Conservation (phyloP, 1,140 invertebrate species). For the Stenopsyche tienmushanensis region DNA sequence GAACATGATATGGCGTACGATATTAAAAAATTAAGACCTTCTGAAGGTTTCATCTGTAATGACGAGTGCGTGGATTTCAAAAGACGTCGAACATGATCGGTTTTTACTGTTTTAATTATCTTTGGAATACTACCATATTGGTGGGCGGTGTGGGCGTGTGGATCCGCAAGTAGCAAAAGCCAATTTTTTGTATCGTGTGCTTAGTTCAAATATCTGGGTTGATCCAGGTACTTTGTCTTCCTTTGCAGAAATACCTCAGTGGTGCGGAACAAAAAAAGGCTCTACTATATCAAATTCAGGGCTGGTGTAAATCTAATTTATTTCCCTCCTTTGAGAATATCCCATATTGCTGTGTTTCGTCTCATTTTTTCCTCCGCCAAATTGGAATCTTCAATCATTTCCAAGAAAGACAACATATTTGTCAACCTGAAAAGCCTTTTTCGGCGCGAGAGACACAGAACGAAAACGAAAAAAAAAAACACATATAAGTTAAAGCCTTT, state of each 20-base stretch:
- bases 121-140: too few relatives aligned
- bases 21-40: too few relatives aligned
- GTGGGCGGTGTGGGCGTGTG: too few relatives aligned
- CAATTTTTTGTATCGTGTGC: slow-evolving; percentile 3
- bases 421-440: slow-evolving; percentile 30
- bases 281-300: slow-evolving; percentile 40
- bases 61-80: too few relatives aligned
- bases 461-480: slow-evolving; percentile 19
- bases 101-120: background rate
- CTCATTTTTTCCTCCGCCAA: slow-evolving; percentile 36
- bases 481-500: slow-evolving; percentile 28
- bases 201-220: slow-evolving; percentile 7
- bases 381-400: slow-evolving; percentile 42
- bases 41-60: too few relatives aligned
- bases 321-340: slow-evolving; percentile 38
- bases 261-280: slow-evolving; percentile 27
- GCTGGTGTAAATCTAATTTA: slow-evolving; percentile 42
- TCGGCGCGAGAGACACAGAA: background rate
- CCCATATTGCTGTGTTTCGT: slow-evolving; percentile 39
- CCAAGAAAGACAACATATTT: slow-evolving; percentile 40
- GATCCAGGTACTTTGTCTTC: slow-evolving; percentile 25
- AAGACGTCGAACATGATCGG: too few relatives aligned
- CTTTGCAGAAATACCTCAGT: slow-evolving; percentile 22
- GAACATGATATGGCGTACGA: too few relatives aligned
- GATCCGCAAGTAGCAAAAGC: background rate